Evolutionary conservation across 2,888 invertebrate genomes (phyloP).

Genomic region (Chalcosyrphus nemorum): DNA sequence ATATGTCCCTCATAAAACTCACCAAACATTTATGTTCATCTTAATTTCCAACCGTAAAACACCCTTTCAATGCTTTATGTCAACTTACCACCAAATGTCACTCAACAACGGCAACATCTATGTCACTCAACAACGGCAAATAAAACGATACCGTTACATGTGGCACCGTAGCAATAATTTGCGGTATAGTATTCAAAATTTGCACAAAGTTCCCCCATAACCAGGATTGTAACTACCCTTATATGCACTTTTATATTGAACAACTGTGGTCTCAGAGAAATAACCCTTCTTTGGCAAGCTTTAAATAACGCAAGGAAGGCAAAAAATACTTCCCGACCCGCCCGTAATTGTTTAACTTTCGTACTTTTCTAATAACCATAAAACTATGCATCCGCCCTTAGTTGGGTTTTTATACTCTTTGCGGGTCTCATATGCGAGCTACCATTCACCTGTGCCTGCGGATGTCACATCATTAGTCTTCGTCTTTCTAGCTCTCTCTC

Average conservation of each 20-base stretch:
- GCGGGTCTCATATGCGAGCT: conserved; percentile 69
- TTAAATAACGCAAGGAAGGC: neutral
- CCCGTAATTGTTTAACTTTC: conserved; percentile 69
- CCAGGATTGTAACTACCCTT: conserved; percentile 50
- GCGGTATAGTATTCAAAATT: conserved; percentile 58
- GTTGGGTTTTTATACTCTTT: conserved; percentile 62
- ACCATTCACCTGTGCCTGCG: conserved; percentile 71
- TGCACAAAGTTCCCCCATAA: conserved; percentile 48
- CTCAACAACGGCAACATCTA: neutral
- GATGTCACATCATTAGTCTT: conserved; percentile 76
- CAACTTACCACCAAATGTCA: conserved; percentile 33
- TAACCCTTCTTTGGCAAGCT: conserved; percentile 36
- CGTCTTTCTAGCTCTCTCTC: conserved; percentile 50
- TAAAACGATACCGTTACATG: conserved; percentile 45
- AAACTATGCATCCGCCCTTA: conserved; percentile 61
- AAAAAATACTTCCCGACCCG: neutral
- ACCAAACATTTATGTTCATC: conserved; percentile 29
- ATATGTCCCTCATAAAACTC: conserved; percentile 26
- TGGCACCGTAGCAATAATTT: neutral
- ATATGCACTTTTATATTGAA: conserved; percentile 60
- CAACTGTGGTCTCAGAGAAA: conserved; percentile 39
- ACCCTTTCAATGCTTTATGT: conserved; percentile 13
- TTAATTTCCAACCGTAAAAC: conserved; percentile 44
- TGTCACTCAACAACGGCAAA: conserved; percentile 3
- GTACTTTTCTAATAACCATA: conserved; percentile 72